Conservation (phyloP, 2,797 vertebrate species). For the Falco berigora region DNA sequence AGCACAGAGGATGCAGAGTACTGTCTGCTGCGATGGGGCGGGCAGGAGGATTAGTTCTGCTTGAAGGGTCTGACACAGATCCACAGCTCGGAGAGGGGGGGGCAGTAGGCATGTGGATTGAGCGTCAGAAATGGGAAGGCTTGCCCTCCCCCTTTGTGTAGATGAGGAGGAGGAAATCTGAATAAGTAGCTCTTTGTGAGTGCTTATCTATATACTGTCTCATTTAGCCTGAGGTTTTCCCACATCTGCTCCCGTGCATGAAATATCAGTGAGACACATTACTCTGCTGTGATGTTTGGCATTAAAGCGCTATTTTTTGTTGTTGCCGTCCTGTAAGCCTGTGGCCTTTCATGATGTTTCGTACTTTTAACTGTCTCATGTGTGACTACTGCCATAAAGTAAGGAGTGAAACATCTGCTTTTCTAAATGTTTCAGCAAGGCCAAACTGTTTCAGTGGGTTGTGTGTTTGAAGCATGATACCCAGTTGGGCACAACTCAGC, state of each 20-base stretch:
- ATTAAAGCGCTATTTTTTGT: not conserved
- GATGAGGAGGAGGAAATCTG: not conserved
- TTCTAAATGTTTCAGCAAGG: not conserved
- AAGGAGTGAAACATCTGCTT: not conserved
- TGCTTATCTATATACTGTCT: not conserved
- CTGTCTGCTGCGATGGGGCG: not conserved
- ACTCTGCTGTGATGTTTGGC: not conserved
- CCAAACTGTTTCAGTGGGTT: not conserved
- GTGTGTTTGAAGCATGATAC: not conserved
- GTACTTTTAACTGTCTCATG: not conserved
- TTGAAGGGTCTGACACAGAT: slow-evolving; percentile 12
- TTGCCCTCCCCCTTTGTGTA: not conserved
- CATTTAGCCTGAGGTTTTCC: slow-evolving; percentile 2
- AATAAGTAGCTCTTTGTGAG: not conserved
- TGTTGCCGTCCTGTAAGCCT: not conserved
- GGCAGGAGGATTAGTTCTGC: slow-evolving; percentile 11
- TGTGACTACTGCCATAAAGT: not conserved
- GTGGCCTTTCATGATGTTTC: not conserved
- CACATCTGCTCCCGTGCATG: not conserved
- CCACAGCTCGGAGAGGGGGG: not conserved
- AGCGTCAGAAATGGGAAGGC: not conserved
- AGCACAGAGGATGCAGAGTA: not conserved
- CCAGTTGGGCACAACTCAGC: not conserved
- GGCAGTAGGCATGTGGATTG: not conserved
- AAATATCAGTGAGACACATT: not conserved